phyloP scores from a whole-genome alignment of 2,113 vertebrate genomes.

The Erythrocercus mccallii region DNA sequence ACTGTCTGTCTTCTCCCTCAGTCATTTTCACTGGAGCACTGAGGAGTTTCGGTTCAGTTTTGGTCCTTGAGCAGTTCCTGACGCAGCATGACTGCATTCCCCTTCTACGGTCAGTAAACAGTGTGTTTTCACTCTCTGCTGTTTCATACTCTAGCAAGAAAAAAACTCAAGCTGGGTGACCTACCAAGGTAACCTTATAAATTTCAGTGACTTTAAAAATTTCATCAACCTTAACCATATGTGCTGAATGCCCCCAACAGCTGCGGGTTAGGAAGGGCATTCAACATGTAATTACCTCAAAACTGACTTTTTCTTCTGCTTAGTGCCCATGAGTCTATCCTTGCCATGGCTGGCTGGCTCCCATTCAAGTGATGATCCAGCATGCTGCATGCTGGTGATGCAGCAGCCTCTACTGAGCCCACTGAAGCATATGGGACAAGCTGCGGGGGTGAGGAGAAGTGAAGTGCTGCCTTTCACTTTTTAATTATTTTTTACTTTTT shows the following conservation, averaged over 20 bases:
- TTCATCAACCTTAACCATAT: conserved; percentile 57
- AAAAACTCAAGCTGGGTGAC: conserved; percentile 8
- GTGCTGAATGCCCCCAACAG: conserved; percentile 51
- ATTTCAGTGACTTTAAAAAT: conserved; percentile 55
- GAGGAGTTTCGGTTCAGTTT: background rate
- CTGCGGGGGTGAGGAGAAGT: background rate
- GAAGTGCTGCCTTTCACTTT: background rate
- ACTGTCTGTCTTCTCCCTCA: background rate
- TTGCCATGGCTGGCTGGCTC: conserved; percentile 39
- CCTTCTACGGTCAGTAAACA: background rate
- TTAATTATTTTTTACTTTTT: background rate
- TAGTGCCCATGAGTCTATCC: conserved; percentile 35
- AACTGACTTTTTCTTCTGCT: conserved; percentile 50
- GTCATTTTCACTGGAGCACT: background rate
- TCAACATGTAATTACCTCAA: conserved; percentile 59
- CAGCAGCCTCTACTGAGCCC: background rate
- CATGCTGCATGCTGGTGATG: background rate
- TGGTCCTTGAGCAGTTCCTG: background rate
- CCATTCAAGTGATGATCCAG: conserved; percentile 30
- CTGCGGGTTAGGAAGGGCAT: conserved; percentile 57
- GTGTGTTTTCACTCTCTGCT: background rate
- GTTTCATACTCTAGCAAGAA: background rate
- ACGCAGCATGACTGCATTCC: background rate
- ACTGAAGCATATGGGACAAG: background rate
- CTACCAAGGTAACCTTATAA: conserved; percentile 58